Conservation (phyloP, 1,140 invertebrate species). For the Temnothorax nylanderi region DNA sequence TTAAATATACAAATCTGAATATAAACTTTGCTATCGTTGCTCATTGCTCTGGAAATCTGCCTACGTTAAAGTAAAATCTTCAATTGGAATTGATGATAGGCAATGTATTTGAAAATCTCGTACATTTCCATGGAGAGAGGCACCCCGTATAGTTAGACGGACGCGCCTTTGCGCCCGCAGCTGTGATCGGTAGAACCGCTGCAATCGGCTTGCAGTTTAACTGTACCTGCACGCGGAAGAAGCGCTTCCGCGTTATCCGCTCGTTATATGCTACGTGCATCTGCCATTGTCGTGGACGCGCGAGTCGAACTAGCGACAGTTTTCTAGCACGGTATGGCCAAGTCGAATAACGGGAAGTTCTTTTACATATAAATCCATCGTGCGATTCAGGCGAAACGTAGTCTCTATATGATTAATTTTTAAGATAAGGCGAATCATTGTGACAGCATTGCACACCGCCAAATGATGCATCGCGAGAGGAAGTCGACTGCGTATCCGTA, state of each 20-base stretch:
- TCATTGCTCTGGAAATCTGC: background rate
- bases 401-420: background rate
- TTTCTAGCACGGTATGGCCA: conserved; percentile 44
- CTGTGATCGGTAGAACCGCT: conserved; percentile 58
- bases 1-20: background rate
- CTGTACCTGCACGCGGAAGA: conserved; percentile 79
- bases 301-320: conserved; percentile 58
- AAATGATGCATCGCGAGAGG: background rate
- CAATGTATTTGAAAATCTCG: background rate
- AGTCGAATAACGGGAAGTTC: conserved; percentile 29
- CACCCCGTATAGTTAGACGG: conserved; percentile 5
- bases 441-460: background rate
- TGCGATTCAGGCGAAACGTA: background rate
- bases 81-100: background rate
- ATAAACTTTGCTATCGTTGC: background rate
- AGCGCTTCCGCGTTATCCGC: conserved; percentile 78
- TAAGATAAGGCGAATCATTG: background rate
- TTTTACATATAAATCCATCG: background rate
- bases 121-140: background rate
- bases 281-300: conserved; percentile 68
- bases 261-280: conserved; percentile 70
- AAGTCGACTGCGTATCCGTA: background rate
- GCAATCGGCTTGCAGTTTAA: conserved; percentile 71
- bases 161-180: conserved; percentile 47
- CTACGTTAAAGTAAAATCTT: background rate